Conservation (phyloP, 2,113 vertebrate genomes). For the Anhinga anhinga region DNA sequence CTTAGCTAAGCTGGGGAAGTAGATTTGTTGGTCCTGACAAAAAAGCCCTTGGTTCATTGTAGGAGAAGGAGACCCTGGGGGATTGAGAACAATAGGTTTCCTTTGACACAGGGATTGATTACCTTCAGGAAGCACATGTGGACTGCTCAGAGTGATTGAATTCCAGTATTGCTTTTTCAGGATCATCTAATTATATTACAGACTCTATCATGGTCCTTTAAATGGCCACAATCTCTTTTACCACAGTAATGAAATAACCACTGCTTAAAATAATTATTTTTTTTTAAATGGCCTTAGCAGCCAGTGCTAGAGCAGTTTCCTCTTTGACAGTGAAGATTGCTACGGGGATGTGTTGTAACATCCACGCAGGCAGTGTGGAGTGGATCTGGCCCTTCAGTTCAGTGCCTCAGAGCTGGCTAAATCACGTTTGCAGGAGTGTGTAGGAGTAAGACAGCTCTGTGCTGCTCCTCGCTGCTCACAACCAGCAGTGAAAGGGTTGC, state of each 20-base stretch:
- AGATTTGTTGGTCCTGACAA: conserved; percentile 24
- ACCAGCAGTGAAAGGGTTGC: background rate
- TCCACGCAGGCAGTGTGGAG: background rate
- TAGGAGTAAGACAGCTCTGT: background rate
- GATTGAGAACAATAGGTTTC: conserved; percentile 15
- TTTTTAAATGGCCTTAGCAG: background rate
- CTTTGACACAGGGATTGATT: conserved; percentile 26
- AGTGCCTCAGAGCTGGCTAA: background rate
- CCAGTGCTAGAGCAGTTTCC: fast-evolving
- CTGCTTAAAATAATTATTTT: background rate
- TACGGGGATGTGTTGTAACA: background rate
- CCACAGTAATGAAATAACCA: background rate
- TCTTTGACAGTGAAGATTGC: fast-evolving
- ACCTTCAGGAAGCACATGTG: conserved; percentile 36
- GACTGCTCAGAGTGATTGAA: conserved; percentile 28
- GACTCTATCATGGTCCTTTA: background rate
- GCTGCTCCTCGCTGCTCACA: fast-evolving
- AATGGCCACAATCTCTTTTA: conserved; percentile 24
- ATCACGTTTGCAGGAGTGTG: fast-evolving
- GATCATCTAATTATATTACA: conserved; percentile 42
- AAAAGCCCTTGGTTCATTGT: background rate
- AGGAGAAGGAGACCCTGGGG: conserved; percentile 15
- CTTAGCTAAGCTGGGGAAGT: conserved; percentile 1
- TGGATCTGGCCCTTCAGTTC: background rate
- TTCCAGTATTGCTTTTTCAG: conserved; percentile 46